Conservation (phyloP, 1,140 invertebrate species). For the Pteromalus puparum region DNA sequence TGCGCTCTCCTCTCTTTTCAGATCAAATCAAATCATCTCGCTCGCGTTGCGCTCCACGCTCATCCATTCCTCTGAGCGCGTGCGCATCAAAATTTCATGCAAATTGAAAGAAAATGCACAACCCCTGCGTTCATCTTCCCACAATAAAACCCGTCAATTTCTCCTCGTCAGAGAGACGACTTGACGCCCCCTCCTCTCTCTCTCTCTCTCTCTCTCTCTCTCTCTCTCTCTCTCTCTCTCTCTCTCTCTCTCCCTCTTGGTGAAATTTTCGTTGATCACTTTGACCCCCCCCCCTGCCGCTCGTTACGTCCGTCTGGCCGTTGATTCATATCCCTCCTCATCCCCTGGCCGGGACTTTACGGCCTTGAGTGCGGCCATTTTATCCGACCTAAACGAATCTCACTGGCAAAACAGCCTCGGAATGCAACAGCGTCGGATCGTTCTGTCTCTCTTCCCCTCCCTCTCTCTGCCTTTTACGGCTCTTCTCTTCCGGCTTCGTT, state of each 20-base stretch:
- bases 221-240: neutral
- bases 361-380: conserved; percentile 15
- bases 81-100: conserved; percentile 45
- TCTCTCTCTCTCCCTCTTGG: neutral
- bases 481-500: neutral
- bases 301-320: conserved; percentile 12
- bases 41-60: neutral
- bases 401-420: conserved; percentile 22
- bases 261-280: conserved; percentile 38
- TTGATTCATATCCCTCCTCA: conserved; percentile 22
- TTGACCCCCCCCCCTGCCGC: neutral
- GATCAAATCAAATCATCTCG: conserved; percentile 43
- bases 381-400: conserved; percentile 39
- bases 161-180: conserved; percentile 8
- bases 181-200: neutral
- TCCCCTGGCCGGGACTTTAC: neutral
- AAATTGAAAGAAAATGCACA: conserved; percentile 51
- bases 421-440: neutral
- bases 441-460: neutral
- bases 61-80: neutral
- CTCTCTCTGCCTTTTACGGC: neutral
- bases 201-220: neutral
- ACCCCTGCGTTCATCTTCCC: conserved; percentile 2
- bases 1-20: conserved; percentile 27
- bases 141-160: conserved; percentile 43